Evolutionary conservation across 92 coral and sea anemone species (phyloP).

Genomic region (Palythoa grandiflora): DNA sequence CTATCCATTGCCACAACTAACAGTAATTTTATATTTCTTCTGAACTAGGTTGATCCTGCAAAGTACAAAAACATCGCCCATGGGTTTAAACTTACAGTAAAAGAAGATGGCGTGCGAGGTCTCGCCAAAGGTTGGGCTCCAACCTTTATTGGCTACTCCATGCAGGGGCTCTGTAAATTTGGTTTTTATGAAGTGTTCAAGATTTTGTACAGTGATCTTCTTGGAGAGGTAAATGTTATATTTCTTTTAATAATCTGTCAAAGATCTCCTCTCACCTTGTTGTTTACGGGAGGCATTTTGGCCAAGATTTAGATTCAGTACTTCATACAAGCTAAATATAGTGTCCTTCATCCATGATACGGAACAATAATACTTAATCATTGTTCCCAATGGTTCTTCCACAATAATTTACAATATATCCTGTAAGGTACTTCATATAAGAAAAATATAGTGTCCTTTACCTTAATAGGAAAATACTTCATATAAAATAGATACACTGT

Average conservation of each 20-base stretch:
- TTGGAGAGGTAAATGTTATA: constrained; percentile 84
- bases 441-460: too few species aligned
- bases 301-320: too few species aligned
- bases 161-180: constrained; percentile 99
- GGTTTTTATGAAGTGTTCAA: constrained; percentile 99
- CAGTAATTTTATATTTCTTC: background rate
- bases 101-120: constrained; percentile 88
- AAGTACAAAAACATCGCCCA: constrained; percentile 82
- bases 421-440: too few species aligned
- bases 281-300: too few species aligned
- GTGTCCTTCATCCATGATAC: too few species aligned
- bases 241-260: background rate
- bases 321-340: too few species aligned
- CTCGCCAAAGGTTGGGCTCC: constrained; percentile 99
- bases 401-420: too few species aligned
- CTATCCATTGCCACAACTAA: background rate
- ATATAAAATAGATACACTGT: too few species aligned
- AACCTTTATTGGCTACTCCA: constrained; percentile 92
- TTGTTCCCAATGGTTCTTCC: too few species aligned
- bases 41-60: constrained; percentile 81
- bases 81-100: constrained; percentile 85
- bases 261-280: background rate
- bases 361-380: too few species aligned
- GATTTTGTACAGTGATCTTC: constrained; percentile 85
- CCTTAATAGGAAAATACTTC: too few species aligned